These are phyloP conservation scores for Nebria salina DNA, from an alignment of 2,888 invertebrate genomes.

Conservation along the genomic window DNA sequence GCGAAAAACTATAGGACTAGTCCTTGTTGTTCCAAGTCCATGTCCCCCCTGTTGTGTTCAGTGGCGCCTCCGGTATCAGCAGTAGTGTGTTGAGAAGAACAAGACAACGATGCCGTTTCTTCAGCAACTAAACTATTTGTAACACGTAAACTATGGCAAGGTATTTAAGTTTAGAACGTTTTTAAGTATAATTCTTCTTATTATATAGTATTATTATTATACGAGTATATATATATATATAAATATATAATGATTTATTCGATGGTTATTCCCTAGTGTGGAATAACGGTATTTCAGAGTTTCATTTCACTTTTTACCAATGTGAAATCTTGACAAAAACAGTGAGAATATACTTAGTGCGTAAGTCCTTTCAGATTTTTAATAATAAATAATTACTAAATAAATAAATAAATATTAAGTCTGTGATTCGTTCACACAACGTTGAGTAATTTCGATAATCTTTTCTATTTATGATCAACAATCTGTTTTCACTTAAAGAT, in stretches of 20 bases:
- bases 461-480: no score
- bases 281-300: background rate
- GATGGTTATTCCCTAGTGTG: background rate
- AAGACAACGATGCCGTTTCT: no score
- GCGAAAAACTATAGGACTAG: background rate
- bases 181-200: background rate
- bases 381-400: background rate
- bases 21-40: background rate
- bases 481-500: no score
- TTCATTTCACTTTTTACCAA: background rate
- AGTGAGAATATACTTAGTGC: conserved; percentile 8
- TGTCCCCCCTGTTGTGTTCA: background rate
- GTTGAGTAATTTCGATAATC: no score
- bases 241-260: background rate
- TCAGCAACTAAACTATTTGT: background rate
- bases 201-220: background rate
- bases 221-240: background rate
- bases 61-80: background rate
- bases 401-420: background rate
- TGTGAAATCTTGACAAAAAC: conserved; percentile 11
- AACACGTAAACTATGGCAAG: background rate
- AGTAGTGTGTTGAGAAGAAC: background rate
- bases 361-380: background rate
- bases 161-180: background rate
- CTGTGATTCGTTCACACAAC: no score